Evolutionary conservation across 2,888 invertebrate species (phyloP).

Genomic region (Apamea anceps): DNA sequence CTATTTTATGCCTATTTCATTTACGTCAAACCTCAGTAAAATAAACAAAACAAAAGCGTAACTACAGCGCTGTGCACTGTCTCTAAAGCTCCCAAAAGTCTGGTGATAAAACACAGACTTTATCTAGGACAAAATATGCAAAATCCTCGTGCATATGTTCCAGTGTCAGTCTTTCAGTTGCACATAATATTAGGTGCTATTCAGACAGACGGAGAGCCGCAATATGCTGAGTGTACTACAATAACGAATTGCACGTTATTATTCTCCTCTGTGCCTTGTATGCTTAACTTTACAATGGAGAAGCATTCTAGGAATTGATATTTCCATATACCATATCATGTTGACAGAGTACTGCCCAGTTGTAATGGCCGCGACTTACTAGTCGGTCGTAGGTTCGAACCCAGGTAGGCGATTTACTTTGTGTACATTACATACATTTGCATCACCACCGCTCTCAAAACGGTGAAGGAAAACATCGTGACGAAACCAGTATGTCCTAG

Average conservation of each 20-base stretch:
- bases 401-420: neutral
- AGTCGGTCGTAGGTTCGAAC: neutral
- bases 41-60: neutral
- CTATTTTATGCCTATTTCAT: neutral
- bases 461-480: neutral
- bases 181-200: neutral
- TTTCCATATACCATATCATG: neutral
- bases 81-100: neutral
- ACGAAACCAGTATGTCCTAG: neutral
- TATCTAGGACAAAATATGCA: neutral
- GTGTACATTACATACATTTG: neutral
- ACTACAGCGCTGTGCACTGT: neutral
- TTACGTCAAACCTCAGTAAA: neutral
- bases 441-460: neutral
- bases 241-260: conserved; percentile 3
- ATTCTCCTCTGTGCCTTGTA: neutral
- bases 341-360: neutral
- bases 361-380: neutral
- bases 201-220: neutral
- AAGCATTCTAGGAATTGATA: neutral
- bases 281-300: neutral
- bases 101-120: conserved; percentile 13
- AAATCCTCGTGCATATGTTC: neutral
- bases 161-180: neutral
- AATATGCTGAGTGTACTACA: conserved; percentile 20